Evolutionary conservation across 1,140 invertebrate species (phyloP), one percentile per base, ranked within the genome.

Genomic region (Ceratosolen solmsi): DNA sequence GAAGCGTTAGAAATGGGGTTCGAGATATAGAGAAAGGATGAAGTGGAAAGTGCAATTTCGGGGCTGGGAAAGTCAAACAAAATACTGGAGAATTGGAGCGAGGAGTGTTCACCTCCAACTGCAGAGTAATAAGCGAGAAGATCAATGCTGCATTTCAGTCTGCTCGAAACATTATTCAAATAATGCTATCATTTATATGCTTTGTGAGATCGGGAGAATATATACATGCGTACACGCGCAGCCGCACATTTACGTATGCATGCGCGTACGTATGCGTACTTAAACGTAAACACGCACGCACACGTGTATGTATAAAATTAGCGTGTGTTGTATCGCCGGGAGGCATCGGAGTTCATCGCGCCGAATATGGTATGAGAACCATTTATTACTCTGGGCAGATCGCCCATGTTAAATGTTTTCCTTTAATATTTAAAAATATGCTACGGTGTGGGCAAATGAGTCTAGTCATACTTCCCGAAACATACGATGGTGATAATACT

Each of bases 91-190:
- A 41, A 15, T 4, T 11, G n/a, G n/a, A 13, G 54, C 25, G 58
- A 33, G 33, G 30, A 41, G 30, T 36, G 49, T 68, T 83, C 46
- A 70, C 54, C 25, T 74, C 76, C 41, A 25, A 27, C 51, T 49
- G 54, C 15, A 20, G 56, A 54, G 82, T 56, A 80, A 83, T 76
- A 83, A 68, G 41, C 73, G 78, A 33, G 30, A 75, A 72, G 76
- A 79, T 83, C 82, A 75, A 83, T 83, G 82, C 63, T 33, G 82
- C 79, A 81, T 71, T 84, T 81, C 63, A 54, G 33, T 60, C 8
- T 38, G 58, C 30, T 70, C 25, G 25, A 78, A 75, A 79, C 68
- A 78, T 84, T 81, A 78, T 78, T 84, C 79, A 81, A 84, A 84
- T 84, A 84, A 84, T 70, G 49, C 79, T 41, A 71, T 73, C 83